Evolutionary conservation across 1,140 invertebrate species (phyloP).

Genomic region (Drosophila bocqueti): DNA sequence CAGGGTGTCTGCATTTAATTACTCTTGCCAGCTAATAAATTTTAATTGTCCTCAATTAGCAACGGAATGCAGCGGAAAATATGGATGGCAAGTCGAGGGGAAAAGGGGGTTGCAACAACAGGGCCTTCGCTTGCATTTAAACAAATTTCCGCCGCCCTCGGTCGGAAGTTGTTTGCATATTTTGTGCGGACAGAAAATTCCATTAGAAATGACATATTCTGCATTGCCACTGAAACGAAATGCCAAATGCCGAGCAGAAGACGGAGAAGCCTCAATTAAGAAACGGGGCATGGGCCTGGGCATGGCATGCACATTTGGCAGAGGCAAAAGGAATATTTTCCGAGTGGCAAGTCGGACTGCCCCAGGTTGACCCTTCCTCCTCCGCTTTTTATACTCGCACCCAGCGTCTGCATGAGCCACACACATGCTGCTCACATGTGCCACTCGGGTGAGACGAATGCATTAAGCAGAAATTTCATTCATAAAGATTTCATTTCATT

Average conservation of each 20-base stretch:
- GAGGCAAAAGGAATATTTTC: constrained; percentile 20
- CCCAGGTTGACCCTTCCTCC: constrained; percentile 35
- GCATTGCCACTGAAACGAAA: constrained; percentile 26
- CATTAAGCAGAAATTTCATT: constrained; percentile 75
- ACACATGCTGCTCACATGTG: constrained; percentile 71
- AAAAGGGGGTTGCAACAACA: constrained; percentile 27
- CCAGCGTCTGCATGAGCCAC: constrained; percentile 24
- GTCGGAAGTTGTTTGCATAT: constrained; percentile 63
- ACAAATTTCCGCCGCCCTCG: constrained; percentile 31
- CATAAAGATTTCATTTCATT: constrained; percentile 76
- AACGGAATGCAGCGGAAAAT: constrained; percentile 73
- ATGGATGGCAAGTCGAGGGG: constrained; percentile 5
- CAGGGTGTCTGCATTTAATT: constrained; percentile 76
- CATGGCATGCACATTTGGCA: constrained; percentile 22
- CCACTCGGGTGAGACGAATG: constrained; percentile 48
- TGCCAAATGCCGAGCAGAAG: constrained; percentile 5
- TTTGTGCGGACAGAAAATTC: constrained; percentile 48
- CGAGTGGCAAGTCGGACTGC: constrained; percentile 24
- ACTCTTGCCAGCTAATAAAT: constrained; percentile 83
- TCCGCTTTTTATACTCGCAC: not conserved
- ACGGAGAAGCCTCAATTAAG: constrained; percentile 39
- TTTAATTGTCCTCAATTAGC: constrained; percentile 84
- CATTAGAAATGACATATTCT: constrained; percentile 59
- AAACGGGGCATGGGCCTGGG: not conserved
- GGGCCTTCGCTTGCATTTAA: constrained; percentile 59